Conservation (phyloP, 37 sponge, comb jelly and placozoan species). For the Beroe ovata region DNA sequence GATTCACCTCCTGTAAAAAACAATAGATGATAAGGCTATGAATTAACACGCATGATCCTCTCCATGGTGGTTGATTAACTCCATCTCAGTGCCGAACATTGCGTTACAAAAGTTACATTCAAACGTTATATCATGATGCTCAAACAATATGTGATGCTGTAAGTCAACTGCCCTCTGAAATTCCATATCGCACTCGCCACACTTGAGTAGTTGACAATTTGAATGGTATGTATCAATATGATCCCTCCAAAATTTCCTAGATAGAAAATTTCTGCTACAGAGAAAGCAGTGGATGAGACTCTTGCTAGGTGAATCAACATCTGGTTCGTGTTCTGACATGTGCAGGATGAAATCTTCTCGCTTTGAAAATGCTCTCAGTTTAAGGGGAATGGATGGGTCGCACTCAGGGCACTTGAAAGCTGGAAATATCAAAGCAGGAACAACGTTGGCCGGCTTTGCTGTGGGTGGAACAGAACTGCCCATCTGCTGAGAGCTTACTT, state of each 20-base stretch:
- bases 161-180: slow-evolving; percentile 13
- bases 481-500: no score
- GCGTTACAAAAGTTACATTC: neutral
- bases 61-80: no score
- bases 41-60: no score
- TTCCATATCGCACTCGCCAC: slow-evolving; percentile 2
- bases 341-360: neutral
- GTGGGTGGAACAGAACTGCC: no score
- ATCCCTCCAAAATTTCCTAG: neutral
- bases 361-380: neutral
- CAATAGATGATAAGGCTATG: no score
- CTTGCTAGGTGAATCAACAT: neutral
- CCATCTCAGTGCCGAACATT: neutral
- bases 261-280: neutral
- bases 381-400: neutral
- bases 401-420: neutral
- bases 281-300: neutral
- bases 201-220: neutral
- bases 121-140: neutral
- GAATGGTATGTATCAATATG: neutral
- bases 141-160: neutral
- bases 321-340: neutral
- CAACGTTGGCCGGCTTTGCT: neutral
- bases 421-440: neutral
- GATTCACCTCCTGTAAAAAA: no score